Conservation (phyloP, 64 coral and sea anemone species). For the Anthopleura sola region DNA sequence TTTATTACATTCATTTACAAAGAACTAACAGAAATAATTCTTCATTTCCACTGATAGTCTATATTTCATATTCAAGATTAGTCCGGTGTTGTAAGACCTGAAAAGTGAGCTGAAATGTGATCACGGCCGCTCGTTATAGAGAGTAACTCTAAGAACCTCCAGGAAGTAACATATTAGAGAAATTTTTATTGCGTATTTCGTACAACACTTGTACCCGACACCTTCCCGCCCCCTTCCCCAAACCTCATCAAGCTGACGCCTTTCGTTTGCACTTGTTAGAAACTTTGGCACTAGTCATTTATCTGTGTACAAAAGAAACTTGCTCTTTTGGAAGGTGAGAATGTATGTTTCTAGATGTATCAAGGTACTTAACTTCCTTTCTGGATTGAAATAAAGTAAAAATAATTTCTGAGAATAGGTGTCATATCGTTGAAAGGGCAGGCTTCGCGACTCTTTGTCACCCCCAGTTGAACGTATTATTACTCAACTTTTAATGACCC, state of each 20-base stretch:
- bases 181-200: slow-evolving; percentile 16
- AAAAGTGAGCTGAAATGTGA: slow-evolving; percentile 4
- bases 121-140: slow-evolving; percentile 1
- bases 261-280: not conserved
- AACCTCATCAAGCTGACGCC: slow-evolving; percentile 15
- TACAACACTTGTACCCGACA: slow-evolving; percentile 13
- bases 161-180: slow-evolving; percentile 32
- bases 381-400: not conserved
- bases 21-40: not conserved
- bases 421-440: slow-evolving; percentile 5
- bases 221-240: not conserved
- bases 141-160: slow-evolving; percentile 8
- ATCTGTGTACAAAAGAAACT: not conserved
- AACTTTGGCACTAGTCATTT: not conserved
- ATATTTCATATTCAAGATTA: slow-evolving; percentile 2
- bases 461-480: not conserved
- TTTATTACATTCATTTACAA: slow-evolving; percentile 1
- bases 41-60: slow-evolving; percentile 13
- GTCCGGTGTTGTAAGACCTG: not conserved
- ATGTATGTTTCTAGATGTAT: not conserved
- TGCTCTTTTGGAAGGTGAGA: slow-evolving; percentile 4
- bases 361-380: not conserved
- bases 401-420: not conserved
- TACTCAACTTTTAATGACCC: slow-evolving; percentile 6
- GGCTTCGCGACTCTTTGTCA: not conserved